A percentile compares a stretch with the other conserved stretches of the same genome.
Evolutionary conservation across 2,888 invertebrate species (phyloP).

Genomic region (Aphidoletes aphidimyza): DNA sequence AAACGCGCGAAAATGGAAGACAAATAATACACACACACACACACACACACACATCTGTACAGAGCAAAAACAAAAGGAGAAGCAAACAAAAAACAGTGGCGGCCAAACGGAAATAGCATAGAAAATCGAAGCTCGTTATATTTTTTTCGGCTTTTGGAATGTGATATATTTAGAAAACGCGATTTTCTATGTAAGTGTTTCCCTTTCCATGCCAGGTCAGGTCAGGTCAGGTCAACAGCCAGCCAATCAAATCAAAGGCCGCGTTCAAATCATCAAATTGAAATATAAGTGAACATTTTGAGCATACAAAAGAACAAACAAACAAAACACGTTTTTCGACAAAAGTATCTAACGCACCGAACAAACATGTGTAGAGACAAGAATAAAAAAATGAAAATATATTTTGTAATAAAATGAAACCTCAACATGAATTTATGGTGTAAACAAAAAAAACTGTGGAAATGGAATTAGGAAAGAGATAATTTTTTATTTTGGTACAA

Average conservation of each 20-base stretch:
- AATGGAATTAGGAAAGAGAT: neutral
- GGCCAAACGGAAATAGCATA: constrained; percentile 12
- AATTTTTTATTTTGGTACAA: neutral
- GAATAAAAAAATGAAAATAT: neutral
- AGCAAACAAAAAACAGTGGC: neutral
- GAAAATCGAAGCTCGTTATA: neutral
- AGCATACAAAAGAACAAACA: neutral
- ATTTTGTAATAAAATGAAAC: constrained; percentile 2
- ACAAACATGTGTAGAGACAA: neutral
- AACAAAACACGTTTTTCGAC: too few species aligned
- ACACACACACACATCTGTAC: too few species aligned
- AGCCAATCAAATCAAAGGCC: neutral
- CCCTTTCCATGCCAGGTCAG: neutral
- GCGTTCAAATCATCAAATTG: too few species aligned
- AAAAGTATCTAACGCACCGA: too few species aligned
- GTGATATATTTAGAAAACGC: constrained; percentile 17
- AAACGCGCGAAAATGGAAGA: neutral
- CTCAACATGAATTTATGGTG: constrained; percentile 1
- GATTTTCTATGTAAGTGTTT: neutral
- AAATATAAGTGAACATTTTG: too few species aligned
- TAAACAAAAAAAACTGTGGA: neutral
- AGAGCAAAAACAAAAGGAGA: neutral
- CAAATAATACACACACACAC: neutral
- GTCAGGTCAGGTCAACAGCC: neutral
- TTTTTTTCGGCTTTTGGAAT: constrained; percentile 30